phyloP scores from a whole-genome alignment of 2,113 vertebrate species.

The Lampris megalopsis region DNA sequence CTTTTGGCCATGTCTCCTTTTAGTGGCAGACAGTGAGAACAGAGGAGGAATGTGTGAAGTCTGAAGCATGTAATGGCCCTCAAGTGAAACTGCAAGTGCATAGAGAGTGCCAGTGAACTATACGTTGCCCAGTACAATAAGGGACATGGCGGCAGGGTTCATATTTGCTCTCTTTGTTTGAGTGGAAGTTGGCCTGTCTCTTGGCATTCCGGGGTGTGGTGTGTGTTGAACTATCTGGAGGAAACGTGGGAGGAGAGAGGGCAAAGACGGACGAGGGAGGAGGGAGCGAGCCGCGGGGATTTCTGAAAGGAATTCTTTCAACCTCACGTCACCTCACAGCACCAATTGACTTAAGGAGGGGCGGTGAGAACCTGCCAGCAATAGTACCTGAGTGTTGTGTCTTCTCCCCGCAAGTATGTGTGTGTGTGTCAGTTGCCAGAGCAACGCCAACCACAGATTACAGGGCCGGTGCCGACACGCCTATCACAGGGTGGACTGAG shows the following conservation, averaged over 20 bases:
- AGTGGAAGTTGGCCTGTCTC: conserved; percentile 58
- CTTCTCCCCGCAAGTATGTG: conserved; percentile 67
- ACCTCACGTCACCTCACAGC: conserved; percentile 70
- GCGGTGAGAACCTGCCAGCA: conserved; percentile 63
- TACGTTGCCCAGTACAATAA: neutral
- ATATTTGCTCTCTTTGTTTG: conserved; percentile 45
- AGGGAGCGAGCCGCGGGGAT: conserved; percentile 63
- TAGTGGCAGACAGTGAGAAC: neutral
- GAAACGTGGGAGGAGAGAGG: conserved; percentile 77
- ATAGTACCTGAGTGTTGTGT: conserved; percentile 64
- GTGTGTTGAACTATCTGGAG: conserved; percentile 64
- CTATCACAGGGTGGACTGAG: conserved; percentile 71
- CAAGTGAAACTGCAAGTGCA: conserved; percentile 1
- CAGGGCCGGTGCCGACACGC: conserved; percentile 78
- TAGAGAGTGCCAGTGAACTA: neutral
- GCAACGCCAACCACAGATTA: conserved; percentile 80
- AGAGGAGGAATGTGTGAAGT: conserved; percentile 28
- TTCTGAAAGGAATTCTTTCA: conserved; percentile 80
- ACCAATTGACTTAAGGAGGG: conserved; percentile 67
- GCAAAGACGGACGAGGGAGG: conserved; percentile 62
- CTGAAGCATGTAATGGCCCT: conserved; percentile 23
- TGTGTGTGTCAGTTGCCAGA: conserved; percentile 73
- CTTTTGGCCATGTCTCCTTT: conserved; percentile 2
- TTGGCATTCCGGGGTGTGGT: conserved; percentile 78
- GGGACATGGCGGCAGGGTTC: conserved; percentile 25